Conservation (phyloP, 2,888 invertebrate genomes). For the Strigamia transsilvanica region DNA sequence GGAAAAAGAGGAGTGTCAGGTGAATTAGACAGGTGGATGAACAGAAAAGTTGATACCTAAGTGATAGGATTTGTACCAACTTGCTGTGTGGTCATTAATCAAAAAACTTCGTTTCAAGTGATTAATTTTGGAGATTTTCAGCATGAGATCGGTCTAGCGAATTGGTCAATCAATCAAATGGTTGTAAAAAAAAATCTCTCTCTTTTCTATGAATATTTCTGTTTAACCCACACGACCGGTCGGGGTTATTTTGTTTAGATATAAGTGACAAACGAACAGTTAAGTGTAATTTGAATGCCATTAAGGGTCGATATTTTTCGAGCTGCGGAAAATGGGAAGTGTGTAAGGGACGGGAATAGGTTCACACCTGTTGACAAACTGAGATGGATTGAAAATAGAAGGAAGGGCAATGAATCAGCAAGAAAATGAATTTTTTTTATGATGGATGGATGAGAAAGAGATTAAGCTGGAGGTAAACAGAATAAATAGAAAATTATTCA, state of each 20-base stretch:
- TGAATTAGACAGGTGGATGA: conserved; percentile 48
- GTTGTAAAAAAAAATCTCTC: neutral
- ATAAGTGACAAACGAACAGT: neutral
- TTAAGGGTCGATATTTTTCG: conserved; percentile 8
- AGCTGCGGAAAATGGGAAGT: neutral
- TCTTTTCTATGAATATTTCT: neutral
- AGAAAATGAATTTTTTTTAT: conserved; percentile 27
- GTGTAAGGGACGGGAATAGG: neutral
- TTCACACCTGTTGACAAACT: conserved; percentile 43
- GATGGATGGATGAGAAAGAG: conserved; percentile 48
- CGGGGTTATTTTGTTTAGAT: neutral
- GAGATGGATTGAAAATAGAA: conserved; percentile 40
- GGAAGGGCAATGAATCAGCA: conserved; percentile 39
- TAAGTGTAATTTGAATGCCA: conserved; percentile 3
- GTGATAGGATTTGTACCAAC: conserved; percentile 40
- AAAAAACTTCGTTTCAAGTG: conserved; percentile 5
- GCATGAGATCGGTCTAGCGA: neutral
- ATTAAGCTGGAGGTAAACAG: conserved; percentile 45
- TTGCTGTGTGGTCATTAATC: neutral
- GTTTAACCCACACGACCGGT: neutral
- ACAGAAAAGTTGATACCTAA: conserved; percentile 44
- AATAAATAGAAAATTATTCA: conserved; percentile 49
- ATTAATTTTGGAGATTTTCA: conserved; percentile 44
- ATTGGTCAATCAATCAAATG: neutral
- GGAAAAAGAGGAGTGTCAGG: conserved; percentile 48